Evolutionary conservation across 2,797 vertebrate genomes (phyloP), one percentile per base, ranked within the genome.

Genomic region (Melanotaenia trifasciata): DNA sequence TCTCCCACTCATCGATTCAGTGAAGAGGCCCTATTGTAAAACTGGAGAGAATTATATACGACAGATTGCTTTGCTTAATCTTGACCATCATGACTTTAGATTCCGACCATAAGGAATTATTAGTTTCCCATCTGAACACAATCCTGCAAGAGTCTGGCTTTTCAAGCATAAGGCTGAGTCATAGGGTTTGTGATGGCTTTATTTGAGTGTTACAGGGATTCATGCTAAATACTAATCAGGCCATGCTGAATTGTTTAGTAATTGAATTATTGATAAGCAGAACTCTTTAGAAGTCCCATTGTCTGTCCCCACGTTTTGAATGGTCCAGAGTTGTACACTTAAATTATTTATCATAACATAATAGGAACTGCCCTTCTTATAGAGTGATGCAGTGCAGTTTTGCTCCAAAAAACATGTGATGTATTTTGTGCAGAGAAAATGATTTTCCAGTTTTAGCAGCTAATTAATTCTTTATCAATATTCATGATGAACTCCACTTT

Each of bases 391-490:
- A 76, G 78, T 84, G 77, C 76, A 84, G 79, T 88, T 92, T 86
- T 87, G 84, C 69, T 90, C 83, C 59, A 87, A 86, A 74, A 91
- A 93, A 92, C 87, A 92, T 75, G 81, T 91, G 84, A 91, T 84
- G 89, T 91, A 93, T 94, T 94, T 93, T 86, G 86, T 87, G 79
- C 83, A 88, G 87, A 90, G 91, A 92, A 93, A 93, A 91, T 89
- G 88, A 89, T 92, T 90, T 88, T 90, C 90, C 93, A 90, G 74
- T 93, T 95, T 93, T 94, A 93, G 93, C 84, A 94, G 88, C 92
- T 94, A 94, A 95, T 95, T 94, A 94, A 94, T 94, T 88, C 84
- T 90, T 92, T 92, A 95, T 94, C 92, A 95, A 95, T 95, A 94
- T 95, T 94, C 93, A 94, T 94, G 93, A 89, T 86, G 78, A 90